A percentile compares a stretch with the other conserved stretches of the same genome.
These are phyloP conservation scores for Vespertilio murinus DNA, from an alignment of 2,797 vertebrate species.

Conservation along the genomic window DNA sequence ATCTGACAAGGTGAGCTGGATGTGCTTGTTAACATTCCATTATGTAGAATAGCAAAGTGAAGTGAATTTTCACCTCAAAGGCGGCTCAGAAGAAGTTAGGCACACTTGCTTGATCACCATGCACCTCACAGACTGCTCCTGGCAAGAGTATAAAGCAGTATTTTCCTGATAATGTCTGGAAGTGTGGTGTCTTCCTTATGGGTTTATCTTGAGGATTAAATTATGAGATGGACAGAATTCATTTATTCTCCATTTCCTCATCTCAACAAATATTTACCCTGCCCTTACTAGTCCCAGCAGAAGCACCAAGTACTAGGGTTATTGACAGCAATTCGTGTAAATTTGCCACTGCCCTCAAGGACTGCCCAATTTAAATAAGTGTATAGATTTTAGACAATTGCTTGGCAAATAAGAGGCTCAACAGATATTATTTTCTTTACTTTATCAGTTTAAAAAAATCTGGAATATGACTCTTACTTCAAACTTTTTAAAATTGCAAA, in stretches of 20 bases:
- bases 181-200: background rate
- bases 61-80: background rate
- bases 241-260: background rate
- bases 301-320: background rate
- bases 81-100: background rate
- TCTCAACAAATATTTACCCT: background rate
- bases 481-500: background rate
- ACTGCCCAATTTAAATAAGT: background rate
- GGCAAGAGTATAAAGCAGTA: background rate
- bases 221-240: background rate
- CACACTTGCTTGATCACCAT: background rate
- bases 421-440: background rate
- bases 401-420: background rate
- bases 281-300: background rate
- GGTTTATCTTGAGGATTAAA: background rate
- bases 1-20: background rate
- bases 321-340: background rate
- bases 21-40: constrained; percentile 12
- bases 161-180: background rate
- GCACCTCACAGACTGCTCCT: background rate
- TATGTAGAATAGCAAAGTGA: background rate
- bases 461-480: background rate
- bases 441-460: background rate
- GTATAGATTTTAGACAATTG: background rate
- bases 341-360: background rate